Evolutionary conservation across 2,888 invertebrate species (phyloP), one percentile per base, ranked within the genome.

Genomic region (Leptura quadrifasciata): DNA sequence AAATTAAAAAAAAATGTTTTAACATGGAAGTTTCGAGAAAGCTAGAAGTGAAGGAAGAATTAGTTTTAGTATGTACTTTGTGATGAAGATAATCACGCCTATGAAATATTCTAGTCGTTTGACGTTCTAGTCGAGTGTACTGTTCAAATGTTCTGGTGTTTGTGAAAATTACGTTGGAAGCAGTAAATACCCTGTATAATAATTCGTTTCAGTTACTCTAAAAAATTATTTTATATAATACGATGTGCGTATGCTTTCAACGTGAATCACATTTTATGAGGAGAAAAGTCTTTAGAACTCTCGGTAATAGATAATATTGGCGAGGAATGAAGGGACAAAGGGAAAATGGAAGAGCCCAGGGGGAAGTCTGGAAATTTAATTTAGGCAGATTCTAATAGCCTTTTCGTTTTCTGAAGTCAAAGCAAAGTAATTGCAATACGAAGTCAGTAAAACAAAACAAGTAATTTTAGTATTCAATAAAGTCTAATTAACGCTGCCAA

Each of bases 321-420:
- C 55, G 57, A 15, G n/a, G 47, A 65, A 27, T 21, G n/a, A n/a
- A 24, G 52, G 27, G 52, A 65, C 20, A 65, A 65, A 54, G n/a
- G 24, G 60, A 67, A 73, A 31, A 35, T 31, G 65, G n/a, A 58
- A 73, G 58, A 73, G 65, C 73, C 65, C 55, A 18, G 64, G 65
- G 58, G 65, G 73, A 76, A 76, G 63, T 5, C 39, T 67, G 64
- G 70, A 79, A 79, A 79, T 79, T 77, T 67, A 76, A 77, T 79
- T 77, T 79, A 73, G 73, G 70, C 76, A 73, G 76, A 76, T 74
- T 75, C 79, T 76, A 73, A 77, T 78, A 74, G 75, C 73, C 75
- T 71, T 78, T 74, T 75, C 75, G 77, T 75, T 77, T 77, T 73
- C 75, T 47, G 47, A 65, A 65, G 65, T 65, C 65, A 65, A 65